Conservation (phyloP, 1,140 invertebrate genomes). For the Daktulosphaira vitifoliae region DNA sequence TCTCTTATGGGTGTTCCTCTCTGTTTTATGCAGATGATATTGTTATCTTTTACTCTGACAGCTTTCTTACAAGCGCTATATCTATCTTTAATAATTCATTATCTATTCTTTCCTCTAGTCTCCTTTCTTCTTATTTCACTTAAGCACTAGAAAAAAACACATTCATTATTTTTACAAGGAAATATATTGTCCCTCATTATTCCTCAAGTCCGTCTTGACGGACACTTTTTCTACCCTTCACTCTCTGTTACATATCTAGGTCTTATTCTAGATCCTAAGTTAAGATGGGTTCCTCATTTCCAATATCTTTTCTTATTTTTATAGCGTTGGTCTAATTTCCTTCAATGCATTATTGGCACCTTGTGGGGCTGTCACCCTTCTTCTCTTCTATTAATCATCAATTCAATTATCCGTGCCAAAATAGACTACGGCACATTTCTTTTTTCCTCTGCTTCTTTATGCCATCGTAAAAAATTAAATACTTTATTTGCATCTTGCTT, state of each 20-base stretch:
- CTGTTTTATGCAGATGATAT: not conserved
- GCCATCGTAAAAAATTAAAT: not conserved
- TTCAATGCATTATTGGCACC: not conserved
- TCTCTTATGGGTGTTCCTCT: not conserved
- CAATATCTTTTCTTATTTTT: not conserved
- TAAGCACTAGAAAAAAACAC: no score
- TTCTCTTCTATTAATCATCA: not conserved
- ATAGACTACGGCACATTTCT: not conserved
- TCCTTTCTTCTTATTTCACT: no score
- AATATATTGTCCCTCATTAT: no score
- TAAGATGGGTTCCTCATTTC: not conserved
- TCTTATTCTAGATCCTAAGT: not conserved
- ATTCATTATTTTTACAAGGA: no score
- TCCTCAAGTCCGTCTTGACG: no score
- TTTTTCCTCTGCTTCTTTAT: not conserved
- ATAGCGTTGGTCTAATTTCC: not conserved
- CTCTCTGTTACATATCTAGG: not conserved
- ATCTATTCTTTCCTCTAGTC: not conserved
- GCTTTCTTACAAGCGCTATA: not conserved
- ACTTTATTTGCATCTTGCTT: not conserved
- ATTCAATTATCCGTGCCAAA: not conserved
- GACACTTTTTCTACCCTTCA: no score
- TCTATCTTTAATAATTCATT: not conserved
- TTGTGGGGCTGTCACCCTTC: not conserved
- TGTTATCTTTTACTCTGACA: not conserved